phyloP scores from a whole-genome alignment of 2,888 invertebrate species.

The Biston stratarius region DNA sequence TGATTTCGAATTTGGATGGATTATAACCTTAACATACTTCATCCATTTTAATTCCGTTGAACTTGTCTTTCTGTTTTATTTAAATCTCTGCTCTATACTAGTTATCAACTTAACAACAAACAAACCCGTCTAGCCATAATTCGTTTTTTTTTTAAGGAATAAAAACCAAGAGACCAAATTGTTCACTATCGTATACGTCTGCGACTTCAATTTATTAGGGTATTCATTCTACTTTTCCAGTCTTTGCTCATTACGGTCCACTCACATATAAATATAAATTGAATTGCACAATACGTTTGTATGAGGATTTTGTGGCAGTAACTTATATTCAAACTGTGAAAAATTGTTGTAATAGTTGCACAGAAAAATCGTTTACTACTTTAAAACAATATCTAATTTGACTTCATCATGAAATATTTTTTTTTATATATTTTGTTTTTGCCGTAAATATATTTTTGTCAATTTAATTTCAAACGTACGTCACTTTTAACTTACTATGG shows the following conservation, averaged over 20 bases:
- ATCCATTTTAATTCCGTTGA: too few relatives aligned
- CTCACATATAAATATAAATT: constrained; percentile 29
- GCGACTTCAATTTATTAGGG: constrained; percentile 33
- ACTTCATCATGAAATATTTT: too few relatives aligned
- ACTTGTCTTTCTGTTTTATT: constrained; percentile 5
- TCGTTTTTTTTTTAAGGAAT: constrained; percentile 20
- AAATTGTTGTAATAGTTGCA: neutral
- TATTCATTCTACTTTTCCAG: constrained; percentile 31
- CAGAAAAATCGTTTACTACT: too few relatives aligned
- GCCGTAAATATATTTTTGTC: too few relatives aligned
- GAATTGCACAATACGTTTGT: constrained; percentile 15
- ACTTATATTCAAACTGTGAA: neutral
- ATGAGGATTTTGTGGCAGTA: constrained; percentile 8
- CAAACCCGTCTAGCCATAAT: constrained; percentile 13
- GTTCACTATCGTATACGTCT: constrained; percentile 28
- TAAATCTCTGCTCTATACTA: neutral
- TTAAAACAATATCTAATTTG: too few relatives aligned
- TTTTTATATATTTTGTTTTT: too few relatives aligned
- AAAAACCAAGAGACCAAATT: constrained; percentile 11
- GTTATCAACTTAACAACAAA: constrained; percentile 14
- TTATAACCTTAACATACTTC: too few relatives aligned
- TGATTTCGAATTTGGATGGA: too few relatives aligned
- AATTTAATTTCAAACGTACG: too few relatives aligned
- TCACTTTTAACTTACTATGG: too few relatives aligned
- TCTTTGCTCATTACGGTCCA: constrained; percentile 29